These are phyloP conservation scores for Scaptomyza cyrtandrae DNA, from an alignment of 2,888 invertebrate species.

Conservation along the genomic window DNA sequence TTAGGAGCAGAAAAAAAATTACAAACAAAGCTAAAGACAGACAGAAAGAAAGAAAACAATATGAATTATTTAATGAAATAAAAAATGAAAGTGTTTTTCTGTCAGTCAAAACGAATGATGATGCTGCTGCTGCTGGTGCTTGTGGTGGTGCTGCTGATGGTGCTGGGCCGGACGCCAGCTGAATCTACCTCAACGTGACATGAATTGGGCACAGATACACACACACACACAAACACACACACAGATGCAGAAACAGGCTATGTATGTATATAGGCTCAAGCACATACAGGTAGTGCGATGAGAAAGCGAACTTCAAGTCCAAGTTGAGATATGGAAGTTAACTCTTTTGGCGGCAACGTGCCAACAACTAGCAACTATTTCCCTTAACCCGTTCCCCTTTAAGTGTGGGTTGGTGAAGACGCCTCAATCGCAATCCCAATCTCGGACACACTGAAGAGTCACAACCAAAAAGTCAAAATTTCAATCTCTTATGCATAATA, in stretches of 20 bases:
- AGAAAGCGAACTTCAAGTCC: slow-evolving; percentile 61
- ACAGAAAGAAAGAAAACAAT: slow-evolving; percentile 38
- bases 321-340: slow-evolving; percentile 34
- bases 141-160: slow-evolving; percentile 24
- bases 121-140: slow-evolving; percentile 24
- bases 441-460: slow-evolving; percentile 29
- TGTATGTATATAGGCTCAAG: slow-evolving; percentile 3
- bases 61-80: slow-evolving; percentile 77
- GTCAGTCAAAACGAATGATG: slow-evolving; percentile 53
- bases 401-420: slow-evolving; percentile 44
- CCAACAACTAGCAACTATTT: slow-evolving; percentile 63
- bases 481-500: slow-evolving; percentile 65
- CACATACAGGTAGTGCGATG: slow-evolving; percentile 30
- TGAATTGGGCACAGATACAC: slow-evolving; percentile 65
- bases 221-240: slow-evolving; percentile 35
- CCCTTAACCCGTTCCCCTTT: background rate
- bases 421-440: slow-evolving; percentile 10
- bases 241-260: slow-evolving; percentile 13
- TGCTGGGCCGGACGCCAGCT: slow-evolving; percentile 40
- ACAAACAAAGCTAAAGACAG: slow-evolving; percentile 27
- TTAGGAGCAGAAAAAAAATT: slow-evolving; percentile 22
- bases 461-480: slow-evolving; percentile 12
- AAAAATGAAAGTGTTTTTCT: slow-evolving; percentile 76
- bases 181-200: slow-evolving; percentile 71
- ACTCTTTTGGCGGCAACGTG: slow-evolving; percentile 52